Conservation (phyloP, 2,113 vertebrate species). For the Hylia prasina region DNA sequence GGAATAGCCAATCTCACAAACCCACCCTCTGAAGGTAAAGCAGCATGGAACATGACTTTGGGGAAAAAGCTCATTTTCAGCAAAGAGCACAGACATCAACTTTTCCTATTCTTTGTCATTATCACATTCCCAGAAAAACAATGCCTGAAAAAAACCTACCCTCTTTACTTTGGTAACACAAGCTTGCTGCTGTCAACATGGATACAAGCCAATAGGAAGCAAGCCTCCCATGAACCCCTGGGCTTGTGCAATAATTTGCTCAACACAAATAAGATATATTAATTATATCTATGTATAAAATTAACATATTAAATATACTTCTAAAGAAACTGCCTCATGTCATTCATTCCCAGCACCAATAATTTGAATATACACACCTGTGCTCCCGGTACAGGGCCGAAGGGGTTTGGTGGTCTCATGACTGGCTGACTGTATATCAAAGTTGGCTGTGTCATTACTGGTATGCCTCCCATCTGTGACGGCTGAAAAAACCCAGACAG, state of each 20-base stretch:
- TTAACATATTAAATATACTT: not conserved
- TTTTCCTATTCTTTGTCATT: not conserved
- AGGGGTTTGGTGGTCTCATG: slow-evolving; percentile 93
- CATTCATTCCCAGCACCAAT: not conserved
- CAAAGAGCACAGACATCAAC: not conserved
- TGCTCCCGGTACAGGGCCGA: slow-evolving; percentile 86
- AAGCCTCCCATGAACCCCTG: not conserved
- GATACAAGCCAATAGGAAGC: not conserved
- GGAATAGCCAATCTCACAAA: not conserved
- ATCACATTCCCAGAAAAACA: not conserved
- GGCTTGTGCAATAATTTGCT: not conserved
- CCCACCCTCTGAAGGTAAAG: not conserved
- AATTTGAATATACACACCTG: slow-evolving; percentile 75
- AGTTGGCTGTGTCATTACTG: slow-evolving; percentile 91
- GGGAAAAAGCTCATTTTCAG: not conserved
- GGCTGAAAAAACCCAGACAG: slow-evolving; percentile 69
- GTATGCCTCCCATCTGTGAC: slow-evolving; percentile 86
- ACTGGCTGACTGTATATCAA: slow-evolving; percentile 94
- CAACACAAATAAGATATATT: not conserved
- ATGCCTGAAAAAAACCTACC: not conserved
- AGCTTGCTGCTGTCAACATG: not conserved
- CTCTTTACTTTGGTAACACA: not conserved
- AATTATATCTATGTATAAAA: not conserved
- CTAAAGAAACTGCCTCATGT: not conserved
- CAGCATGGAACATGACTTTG: not conserved